Base-by-base conservation (phyloP, 92 coral and sea anemone species). In the Nematostella vectensis region DNA sequence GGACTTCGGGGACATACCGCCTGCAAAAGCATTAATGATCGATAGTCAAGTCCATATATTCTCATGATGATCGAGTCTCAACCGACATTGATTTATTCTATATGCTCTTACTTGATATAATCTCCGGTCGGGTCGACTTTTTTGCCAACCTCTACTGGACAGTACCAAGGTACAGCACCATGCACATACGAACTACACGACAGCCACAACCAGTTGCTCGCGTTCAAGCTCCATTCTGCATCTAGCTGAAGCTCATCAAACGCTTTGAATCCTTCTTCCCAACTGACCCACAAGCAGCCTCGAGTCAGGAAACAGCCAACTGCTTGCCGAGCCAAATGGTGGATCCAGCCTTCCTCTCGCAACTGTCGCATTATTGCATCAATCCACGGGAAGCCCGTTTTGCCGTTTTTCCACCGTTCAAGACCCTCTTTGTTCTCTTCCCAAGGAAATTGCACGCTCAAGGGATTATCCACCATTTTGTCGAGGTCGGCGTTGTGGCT, bases 191-290 rank as follows among this genome's bases (percentile, higher is more conserved):
- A 37, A 45, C 87, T 87, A 15, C 83, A 81, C 1, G 96, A 87
- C 27, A 75, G 45, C 58, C 65, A 74, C 64, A 87, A 42, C 96
- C 96, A 87, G 27, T 73, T 65, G 39, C 89, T 81, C 3, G 91
- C 91, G 65, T 82, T 76, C 47, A 82, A 19, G 47, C 93, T 77
- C 86, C 96, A 74, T 53, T 88, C 94, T 3, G 87, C 93, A 59
- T 83, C 93, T 40, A 88, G 44, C 61, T 77, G 84, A 18, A 78
- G 50, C 58, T 87, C 91, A 27, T 81, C 87, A 51, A 87, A 87
- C 37, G 69, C 96, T 80, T 88, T 88, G 54, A 79, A 85, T 1
- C 96, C 96, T 63, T 88, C 96, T 53, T 83, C 88, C 96, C 96
- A 88, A 59, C 72, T 79, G 64, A 83, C 63, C 96, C 96, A 88